A percentile compares a stretch with the other conserved stretches of the same genome.
Conservation (phyloP, 2,113 vertebrate species). For the Cromileptes altivelis region DNA sequence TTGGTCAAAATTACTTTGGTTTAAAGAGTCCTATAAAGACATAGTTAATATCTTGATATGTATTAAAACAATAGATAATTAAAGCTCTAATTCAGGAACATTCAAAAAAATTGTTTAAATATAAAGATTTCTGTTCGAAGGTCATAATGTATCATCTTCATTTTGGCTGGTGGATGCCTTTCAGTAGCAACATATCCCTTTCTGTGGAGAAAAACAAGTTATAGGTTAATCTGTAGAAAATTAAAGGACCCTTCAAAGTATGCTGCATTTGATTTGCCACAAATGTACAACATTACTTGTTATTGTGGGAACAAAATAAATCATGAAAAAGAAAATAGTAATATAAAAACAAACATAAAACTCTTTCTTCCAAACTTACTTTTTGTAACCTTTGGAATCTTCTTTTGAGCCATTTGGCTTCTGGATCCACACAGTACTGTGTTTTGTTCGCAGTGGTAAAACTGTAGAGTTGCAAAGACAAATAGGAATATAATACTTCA, state of each 20-base stretch:
- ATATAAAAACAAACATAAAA: background rate
- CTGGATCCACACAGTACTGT: background rate
- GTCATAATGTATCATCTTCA: background rate
- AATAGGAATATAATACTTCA: background rate
- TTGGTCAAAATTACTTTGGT: too few species aligned
- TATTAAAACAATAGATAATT: background rate
- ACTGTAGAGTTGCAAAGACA: background rate
- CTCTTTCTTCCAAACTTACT: background rate
- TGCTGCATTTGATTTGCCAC: background rate
- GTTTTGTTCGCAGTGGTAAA: background rate
- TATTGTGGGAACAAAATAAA: too few species aligned
- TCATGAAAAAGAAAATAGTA: background rate
- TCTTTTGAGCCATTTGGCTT: background rate
- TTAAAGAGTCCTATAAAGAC: too few species aligned
- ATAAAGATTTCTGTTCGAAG: background rate
- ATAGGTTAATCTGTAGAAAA: background rate
- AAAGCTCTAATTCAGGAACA: background rate
- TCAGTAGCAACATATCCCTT: background rate
- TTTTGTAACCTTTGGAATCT: background rate
- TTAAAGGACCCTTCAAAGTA: background rate
- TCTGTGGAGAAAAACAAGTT: background rate
- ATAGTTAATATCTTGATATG: background rate
- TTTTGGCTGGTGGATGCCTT: background rate
- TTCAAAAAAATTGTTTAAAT: background rate
- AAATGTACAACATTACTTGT: background rate